These are phyloP conservation scores for Sturmia bella DNA, from an alignment of 2,888 invertebrate genomes.

Conservation along the genomic window DNA sequence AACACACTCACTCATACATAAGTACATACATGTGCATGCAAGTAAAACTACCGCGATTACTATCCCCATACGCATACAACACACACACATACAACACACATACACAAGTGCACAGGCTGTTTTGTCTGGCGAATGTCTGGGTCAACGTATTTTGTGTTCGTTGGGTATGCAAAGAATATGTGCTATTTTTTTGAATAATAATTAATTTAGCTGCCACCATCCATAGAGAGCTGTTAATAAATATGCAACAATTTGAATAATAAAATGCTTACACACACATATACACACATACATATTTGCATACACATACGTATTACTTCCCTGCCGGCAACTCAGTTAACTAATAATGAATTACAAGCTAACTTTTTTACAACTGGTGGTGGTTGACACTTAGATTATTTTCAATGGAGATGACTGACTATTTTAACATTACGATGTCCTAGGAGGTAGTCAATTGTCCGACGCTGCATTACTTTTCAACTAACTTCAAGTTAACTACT, in stretches of 20 bases:
- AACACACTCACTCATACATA: background rate
- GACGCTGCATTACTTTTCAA: too few relatives aligned
- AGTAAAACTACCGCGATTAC: constrained; percentile 18
- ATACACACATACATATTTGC: background rate
- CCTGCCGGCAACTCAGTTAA: too few relatives aligned
- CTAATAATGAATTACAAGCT: too few relatives aligned
- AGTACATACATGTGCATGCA: too few relatives aligned
- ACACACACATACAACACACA: background rate
- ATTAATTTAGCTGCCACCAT: constrained; percentile 61
- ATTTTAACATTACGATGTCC: too few relatives aligned
- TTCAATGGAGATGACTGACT: too few relatives aligned
- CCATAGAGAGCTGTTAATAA: constrained; percentile 63
- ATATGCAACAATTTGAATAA: constrained; percentile 68
- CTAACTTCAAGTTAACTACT: too few relatives aligned
- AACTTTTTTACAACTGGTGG: too few relatives aligned
- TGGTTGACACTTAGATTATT: too few relatives aligned
- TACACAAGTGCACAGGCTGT: constrained; percentile 18
- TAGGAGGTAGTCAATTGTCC: too few relatives aligned
- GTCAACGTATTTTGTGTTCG: constrained; percentile 59
- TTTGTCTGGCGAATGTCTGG: constrained; percentile 68
- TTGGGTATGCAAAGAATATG: constrained; percentile 55
- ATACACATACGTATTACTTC: too few relatives aligned
- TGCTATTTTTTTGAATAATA: constrained; percentile 53
- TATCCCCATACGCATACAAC: background rate
- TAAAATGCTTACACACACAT: constrained; percentile 34